Evolutionary conservation across 2,797 vertebrate genomes (phyloP), one percentile per base, ranked within the genome.

Genomic region (Eulemur rubriventer): DNA sequence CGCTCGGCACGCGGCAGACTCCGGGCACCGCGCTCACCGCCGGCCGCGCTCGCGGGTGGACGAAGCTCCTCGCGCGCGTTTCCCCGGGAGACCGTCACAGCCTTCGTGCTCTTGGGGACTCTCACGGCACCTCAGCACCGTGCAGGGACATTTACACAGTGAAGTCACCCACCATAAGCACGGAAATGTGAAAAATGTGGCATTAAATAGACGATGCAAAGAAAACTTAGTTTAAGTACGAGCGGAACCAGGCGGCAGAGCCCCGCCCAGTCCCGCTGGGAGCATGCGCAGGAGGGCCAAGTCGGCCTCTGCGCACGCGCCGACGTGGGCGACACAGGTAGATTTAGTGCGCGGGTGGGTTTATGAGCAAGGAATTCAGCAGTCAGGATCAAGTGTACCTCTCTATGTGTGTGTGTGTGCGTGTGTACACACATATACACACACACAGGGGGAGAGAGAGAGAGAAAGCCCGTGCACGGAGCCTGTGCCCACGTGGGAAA

Each of bases 251-350:
- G 63, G 26, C 11, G 61, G 13, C 48, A 30, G 41, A 63, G n/a
- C 17, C 24, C 17, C 24, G 0, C 8, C 61, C 18, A 13, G 2
- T 2, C 28, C 33, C 33, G 28, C 50, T 24, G 35, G 46, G 65
- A 12, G 6, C 9, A 3, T 12, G 43, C 4, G 12, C 30, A 0
- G 43, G 46, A 50, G 17, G 12, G 0, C 3, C 72, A 11, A 3
- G 20, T 4, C 20, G 46, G 11, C 46, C 46, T 33, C 43, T 22
- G 46, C 10, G 28, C 43, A 11, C 30, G 43, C 43, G 43, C 33
- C 22, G 72, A n/a, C 33, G 11, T n/a, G 28, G 17, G 72, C 26
- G 10, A 33, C 11, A 33, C 17, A 20, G 20, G 48, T 22, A 50
- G 48, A n/a, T 26, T 22, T 30, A 72, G 43, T 35, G 35, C 61